phyloP scores from a whole-genome alignment of 2,888 invertebrate genomes.

The Leptothorax acervorum region DNA sequence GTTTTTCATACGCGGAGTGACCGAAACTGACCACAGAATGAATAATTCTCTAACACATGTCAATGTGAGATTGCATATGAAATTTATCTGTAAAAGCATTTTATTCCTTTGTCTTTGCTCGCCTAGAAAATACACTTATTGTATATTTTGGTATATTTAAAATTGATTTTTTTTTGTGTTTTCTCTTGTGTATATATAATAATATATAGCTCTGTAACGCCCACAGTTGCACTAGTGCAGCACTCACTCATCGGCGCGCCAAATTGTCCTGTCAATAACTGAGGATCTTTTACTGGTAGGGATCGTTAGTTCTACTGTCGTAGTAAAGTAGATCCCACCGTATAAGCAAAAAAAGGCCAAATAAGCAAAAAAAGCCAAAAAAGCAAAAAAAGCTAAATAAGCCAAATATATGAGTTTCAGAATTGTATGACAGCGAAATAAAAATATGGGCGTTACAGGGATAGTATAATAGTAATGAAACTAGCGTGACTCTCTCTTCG shows the following conservation, averaged over 20 bases:
- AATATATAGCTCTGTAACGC: not conserved
- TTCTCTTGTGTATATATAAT: not conserved
- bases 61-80: not conserved
- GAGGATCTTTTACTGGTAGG: no score
- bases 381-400: no score
- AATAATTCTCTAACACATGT: constrained; percentile 10
- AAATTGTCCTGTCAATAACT: no score
- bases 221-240: no score
- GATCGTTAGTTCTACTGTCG: no score
- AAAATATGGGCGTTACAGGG: no score
- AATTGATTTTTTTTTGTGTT: not conserved
- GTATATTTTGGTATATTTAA: not conserved
- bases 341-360: no score
- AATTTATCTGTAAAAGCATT: not conserved
- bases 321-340: no score
- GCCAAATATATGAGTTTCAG: no score
- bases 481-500: not conserved
- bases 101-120: not conserved
- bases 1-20: not conserved
- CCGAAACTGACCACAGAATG: constrained; percentile 21
- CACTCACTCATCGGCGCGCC: no score
- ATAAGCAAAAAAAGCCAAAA: no score
- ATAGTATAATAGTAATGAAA: not conserved
- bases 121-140: not conserved
- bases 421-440: no score